Percentiles rank a stretch among this genome's conserved stretches.
These are phyloP conservation scores for Ichneumon xanthorius DNA, from an alignment of 2,888 invertebrate genomes.

Conservation along the genomic window DNA sequence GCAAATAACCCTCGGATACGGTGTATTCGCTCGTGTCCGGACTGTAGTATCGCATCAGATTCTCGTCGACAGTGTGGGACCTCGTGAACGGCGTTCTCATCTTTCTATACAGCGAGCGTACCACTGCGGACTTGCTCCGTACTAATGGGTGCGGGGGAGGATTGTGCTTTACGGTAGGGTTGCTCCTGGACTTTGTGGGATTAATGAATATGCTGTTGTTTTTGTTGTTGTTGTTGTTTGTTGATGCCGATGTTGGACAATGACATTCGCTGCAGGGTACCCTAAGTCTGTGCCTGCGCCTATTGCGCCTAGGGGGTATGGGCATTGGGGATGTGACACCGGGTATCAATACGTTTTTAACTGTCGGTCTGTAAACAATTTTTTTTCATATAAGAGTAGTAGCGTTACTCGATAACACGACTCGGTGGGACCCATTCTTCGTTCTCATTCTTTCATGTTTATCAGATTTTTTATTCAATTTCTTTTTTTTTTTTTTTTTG, in stretches of 20 bases:
- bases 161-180: slow-evolving; percentile 71
- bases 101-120: slow-evolving; percentile 84
- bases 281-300: slow-evolving; percentile 85
- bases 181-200: slow-evolving; percentile 69
- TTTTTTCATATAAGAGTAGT: slow-evolving; percentile 80
- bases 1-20: slow-evolving; percentile 79
- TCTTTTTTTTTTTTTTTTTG: slow-evolving; percentile 41
- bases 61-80: slow-evolving; percentile 84
- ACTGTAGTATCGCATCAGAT: slow-evolving; percentile 81
- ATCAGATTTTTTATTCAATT: slow-evolving; percentile 72
- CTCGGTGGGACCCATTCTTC: slow-evolving; percentile 67
- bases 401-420: slow-evolving; percentile 62
- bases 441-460: slow-evolving; percentile 36
- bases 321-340: slow-evolving; percentile 84
- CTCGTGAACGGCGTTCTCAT: slow-evolving; percentile 84
- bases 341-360: slow-evolving; percentile 85
- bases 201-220: slow-evolving; percentile 67
- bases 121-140: slow-evolving; percentile 85
- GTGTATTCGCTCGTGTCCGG: slow-evolving; percentile 82
- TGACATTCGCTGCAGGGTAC: slow-evolving; percentile 84
- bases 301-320: slow-evolving; percentile 84
- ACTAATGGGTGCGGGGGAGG: slow-evolving; percentile 81
- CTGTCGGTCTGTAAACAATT: slow-evolving; percentile 85
- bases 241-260: slow-evolving; percentile 81
- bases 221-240: slow-evolving; percentile 73